These are phyloP conservation scores for Onychostruthus taczanowskii DNA, from an alignment of 2,113 vertebrate genomes.

Conservation along the genomic window DNA sequence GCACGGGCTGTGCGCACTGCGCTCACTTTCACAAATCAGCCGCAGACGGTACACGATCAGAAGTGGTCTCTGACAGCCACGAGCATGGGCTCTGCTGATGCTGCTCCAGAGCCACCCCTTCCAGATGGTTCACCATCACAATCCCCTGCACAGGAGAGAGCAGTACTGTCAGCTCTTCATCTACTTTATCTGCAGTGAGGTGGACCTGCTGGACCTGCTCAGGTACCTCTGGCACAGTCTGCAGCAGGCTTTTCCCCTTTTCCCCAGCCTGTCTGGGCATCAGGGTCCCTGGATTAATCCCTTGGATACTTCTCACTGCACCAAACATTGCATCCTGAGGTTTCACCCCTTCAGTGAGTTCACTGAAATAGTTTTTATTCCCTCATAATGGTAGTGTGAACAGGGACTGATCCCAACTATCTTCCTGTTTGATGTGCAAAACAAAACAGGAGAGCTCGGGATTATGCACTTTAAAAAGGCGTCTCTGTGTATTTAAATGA, in stretches of 20 bases:
- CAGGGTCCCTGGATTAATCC: background rate
- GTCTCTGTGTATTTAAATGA: background rate
- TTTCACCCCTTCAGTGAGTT: background rate
- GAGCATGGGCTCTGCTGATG: fast-evolving
- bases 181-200: background rate
- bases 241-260: background rate
- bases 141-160: background rate
- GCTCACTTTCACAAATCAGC: background rate
- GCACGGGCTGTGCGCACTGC: fast-evolving
- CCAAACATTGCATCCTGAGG: background rate
- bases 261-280: background rate
- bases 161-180: background rate
- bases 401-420: background rate
- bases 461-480: background rate
- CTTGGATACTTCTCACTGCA: background rate
- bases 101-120: background rate
- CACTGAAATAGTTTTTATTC: background rate
- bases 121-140: background rate
- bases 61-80: background rate
- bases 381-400: background rate
- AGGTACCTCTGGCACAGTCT: background rate
- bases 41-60: fast-evolving
- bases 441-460: background rate
- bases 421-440: background rate
- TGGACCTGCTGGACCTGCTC: background rate